Evolutionary conservation across 1,140 invertebrate genomes (phyloP).

Genomic region (Penaeus japonicus): DNA sequence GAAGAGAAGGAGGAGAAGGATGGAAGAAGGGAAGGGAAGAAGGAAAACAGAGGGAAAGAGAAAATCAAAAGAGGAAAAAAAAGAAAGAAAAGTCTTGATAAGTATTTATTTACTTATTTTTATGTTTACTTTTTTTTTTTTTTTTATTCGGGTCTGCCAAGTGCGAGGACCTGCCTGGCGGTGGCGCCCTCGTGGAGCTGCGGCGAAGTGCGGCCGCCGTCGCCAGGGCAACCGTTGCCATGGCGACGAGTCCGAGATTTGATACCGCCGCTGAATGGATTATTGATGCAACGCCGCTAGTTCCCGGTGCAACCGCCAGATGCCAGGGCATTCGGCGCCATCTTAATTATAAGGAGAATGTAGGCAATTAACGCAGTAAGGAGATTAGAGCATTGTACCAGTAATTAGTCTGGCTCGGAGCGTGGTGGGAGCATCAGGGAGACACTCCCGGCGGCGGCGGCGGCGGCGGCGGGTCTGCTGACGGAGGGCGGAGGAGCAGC

Average conservation of each 20-base stretch:
- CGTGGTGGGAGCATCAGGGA: constrained; percentile 32
- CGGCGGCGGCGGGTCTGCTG: constrained; percentile 8
- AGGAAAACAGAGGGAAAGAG: too few relatives aligned
- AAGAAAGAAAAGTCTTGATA: not conserved
- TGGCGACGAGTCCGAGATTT: constrained; percentile 41
- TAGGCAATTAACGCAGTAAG: constrained; percentile 57
- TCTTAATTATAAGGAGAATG: constrained; percentile 58
- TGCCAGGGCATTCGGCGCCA: constrained; percentile 50
- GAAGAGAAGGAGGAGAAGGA: too few relatives aligned
- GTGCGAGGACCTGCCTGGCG: constrained; percentile 24
- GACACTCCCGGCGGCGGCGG: constrained; percentile 23
- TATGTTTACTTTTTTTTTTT: too few relatives aligned
- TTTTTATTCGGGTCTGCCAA: too few relatives aligned
- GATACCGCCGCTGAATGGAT: constrained; percentile 46
- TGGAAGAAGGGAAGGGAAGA: too few relatives aligned
- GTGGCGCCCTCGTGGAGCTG: constrained; percentile 33
- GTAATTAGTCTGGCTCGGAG: constrained; percentile 49
- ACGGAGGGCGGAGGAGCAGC: not conserved
- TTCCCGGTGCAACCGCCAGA: constrained; percentile 48
- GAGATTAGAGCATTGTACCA: constrained; percentile 55
- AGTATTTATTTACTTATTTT: not conserved
- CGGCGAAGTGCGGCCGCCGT: constrained; percentile 4
- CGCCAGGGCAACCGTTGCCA: constrained; percentile 49
- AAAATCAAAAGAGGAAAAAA: too few relatives aligned
- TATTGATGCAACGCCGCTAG: constrained; percentile 43